Evolutionary conservation across 37 sponge, comb jelly and placozoan species (phyloP).

Genomic region (Crambe crambe): DNA sequence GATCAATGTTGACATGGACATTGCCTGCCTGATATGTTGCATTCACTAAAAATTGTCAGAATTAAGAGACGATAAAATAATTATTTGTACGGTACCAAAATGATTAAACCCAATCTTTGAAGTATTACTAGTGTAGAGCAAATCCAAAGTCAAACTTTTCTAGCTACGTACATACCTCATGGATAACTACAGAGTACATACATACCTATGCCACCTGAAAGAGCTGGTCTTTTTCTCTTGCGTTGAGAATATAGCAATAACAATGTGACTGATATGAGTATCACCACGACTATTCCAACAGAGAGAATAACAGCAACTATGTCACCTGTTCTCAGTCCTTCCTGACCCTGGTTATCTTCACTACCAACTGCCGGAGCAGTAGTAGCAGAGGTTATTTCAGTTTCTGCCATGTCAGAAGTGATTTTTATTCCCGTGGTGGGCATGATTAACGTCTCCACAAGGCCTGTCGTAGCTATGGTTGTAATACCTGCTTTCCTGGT

Average conservation of each 20-base stretch:
- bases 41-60: no score
- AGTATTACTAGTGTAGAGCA: no score
- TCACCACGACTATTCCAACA: background rate
- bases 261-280: background rate
- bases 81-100: no score
- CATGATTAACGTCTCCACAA: background rate
- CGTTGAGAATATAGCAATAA: background rate
- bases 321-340: background rate
- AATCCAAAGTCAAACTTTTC: no score
- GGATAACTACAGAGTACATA: no score
- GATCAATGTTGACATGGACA: background rate
- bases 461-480: background rate
- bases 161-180: no score
- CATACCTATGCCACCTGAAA: no score
- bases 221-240: background rate
- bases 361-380: no score
- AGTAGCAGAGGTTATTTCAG: background rate
- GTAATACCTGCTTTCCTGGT: background rate
- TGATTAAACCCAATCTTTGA: no score
- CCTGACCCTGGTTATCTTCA: no score
- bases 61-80: no score
- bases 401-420: background rate
- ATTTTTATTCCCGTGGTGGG: background rate
- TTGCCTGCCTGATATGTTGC: no score
- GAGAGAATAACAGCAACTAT: background rate